These are phyloP conservation scores for Cephalopholis sonnerati DNA, from an alignment of 2,113 vertebrate genomes.

Conservation along the genomic window DNA sequence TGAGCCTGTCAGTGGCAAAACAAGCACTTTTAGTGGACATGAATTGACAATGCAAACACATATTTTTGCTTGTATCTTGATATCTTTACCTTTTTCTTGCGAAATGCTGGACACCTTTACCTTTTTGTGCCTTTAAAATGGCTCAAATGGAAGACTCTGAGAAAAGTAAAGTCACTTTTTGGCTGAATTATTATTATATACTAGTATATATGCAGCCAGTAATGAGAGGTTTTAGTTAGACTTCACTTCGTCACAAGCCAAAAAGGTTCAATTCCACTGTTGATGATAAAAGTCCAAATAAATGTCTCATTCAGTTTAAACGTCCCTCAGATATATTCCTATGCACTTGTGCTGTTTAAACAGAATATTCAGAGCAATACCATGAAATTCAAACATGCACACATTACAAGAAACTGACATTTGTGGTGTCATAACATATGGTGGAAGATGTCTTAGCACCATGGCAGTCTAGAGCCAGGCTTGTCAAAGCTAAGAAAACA, in stretches of 20 bases:
- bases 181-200: too few species aligned
- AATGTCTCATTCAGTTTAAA: neutral
- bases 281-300: neutral
- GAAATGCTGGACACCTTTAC: neutral
- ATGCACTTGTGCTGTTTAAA: neutral
- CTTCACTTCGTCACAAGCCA: too few species aligned
- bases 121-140: neutral
- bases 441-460: neutral
- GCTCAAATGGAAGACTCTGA: neutral
- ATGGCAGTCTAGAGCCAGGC: neutral
- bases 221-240: too few species aligned
- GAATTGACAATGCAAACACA: too few species aligned
- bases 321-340: neutral
- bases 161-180: neutral
- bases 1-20: too few species aligned
- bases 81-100: neutral
- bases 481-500: neutral
- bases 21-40: too few species aligned
- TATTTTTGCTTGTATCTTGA: neutral
- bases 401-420: neutral
- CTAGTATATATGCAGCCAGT: too few species aligned
- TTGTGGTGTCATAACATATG: neutral
- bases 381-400: neutral
- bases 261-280: neutral
- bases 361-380: neutral